Evolutionary conservation across 2,797 vertebrate species (phyloP).

Genomic region (Streptopelia turtur): DNA sequence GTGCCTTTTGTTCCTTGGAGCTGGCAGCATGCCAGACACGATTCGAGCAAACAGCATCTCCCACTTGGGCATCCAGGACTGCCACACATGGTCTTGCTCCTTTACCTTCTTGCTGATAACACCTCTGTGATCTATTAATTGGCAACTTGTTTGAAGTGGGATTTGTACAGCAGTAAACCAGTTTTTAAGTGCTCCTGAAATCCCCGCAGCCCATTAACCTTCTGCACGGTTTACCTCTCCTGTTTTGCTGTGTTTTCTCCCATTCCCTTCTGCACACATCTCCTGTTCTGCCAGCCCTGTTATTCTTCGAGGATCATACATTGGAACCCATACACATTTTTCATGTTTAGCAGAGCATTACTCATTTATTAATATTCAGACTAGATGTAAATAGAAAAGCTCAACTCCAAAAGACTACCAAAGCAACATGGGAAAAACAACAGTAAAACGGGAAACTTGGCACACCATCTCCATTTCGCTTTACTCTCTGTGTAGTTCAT

Average conservation of each 20-base stretch:
- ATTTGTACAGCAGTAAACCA: not conserved
- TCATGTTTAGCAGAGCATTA: not conserved
- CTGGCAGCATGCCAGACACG: not conserved
- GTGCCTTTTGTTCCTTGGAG: not conserved
- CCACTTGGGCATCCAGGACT: not conserved
- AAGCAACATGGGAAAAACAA: not conserved
- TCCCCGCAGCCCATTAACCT: not conserved
- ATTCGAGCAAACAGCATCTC: not conserved
- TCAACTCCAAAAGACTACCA: not conserved
- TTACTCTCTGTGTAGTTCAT: not conserved
- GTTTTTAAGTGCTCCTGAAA: not conserved
- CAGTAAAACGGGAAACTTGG: not conserved
- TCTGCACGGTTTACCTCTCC: not conserved
- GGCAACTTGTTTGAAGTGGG: not conserved
- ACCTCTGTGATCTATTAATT: not conserved
- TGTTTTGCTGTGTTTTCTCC: not conserved
- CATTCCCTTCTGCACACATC: not conserved
- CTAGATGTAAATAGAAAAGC: not conserved
- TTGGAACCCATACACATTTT: not conserved
- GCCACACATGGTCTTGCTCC: not conserved
- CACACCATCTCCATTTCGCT: not conserved
- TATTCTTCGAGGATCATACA: not conserved
- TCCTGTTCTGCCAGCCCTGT: not conserved
- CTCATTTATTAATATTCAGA: not conserved
- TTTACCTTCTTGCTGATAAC: not conserved